Evolutionary conservation across 2,797 vertebrate species (phyloP).

Genomic region (Coilia nasus): DNA sequence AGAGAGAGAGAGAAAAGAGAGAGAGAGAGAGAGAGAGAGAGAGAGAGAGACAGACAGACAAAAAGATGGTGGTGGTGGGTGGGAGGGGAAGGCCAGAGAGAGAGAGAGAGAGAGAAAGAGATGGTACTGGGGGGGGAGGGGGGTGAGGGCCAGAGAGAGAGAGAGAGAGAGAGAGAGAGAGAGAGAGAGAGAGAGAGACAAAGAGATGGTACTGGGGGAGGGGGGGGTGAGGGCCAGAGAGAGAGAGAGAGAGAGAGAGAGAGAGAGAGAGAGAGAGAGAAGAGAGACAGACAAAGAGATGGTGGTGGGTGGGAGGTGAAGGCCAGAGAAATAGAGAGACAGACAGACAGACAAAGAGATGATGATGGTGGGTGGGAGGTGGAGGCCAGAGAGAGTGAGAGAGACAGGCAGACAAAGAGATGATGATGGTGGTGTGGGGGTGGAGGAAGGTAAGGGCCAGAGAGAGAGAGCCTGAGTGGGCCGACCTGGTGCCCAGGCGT

Average conservation of each 20-base stretch:
- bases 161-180: not conserved
- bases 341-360: not conserved
- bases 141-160: not conserved
- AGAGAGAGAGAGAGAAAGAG: not conserved
- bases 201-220: not conserved
- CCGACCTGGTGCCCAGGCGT: slow-evolving; percentile 92
- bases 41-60: not conserved
- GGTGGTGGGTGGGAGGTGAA: too few relatives aligned
- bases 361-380: too few relatives aligned
- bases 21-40: too few relatives aligned
- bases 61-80: too few relatives aligned
- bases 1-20: not conserved
- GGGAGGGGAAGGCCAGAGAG: too few relatives aligned
- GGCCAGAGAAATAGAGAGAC: not conserved
- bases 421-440: too few relatives aligned
- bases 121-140: too few relatives aligned
- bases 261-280: not conserved
- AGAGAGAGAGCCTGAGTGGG: not conserved
- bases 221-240: not conserved
- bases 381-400: not conserved
- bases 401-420: not conserved
- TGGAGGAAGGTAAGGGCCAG: too few relatives aligned
- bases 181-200: not conserved
- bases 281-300: not conserved
- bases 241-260: not conserved